Evolutionary conservation across 2,113 vertebrate genomes (phyloP), one percentile per base, ranked within the genome.

Genomic region (Edolisoma coerulescens): DNA sequence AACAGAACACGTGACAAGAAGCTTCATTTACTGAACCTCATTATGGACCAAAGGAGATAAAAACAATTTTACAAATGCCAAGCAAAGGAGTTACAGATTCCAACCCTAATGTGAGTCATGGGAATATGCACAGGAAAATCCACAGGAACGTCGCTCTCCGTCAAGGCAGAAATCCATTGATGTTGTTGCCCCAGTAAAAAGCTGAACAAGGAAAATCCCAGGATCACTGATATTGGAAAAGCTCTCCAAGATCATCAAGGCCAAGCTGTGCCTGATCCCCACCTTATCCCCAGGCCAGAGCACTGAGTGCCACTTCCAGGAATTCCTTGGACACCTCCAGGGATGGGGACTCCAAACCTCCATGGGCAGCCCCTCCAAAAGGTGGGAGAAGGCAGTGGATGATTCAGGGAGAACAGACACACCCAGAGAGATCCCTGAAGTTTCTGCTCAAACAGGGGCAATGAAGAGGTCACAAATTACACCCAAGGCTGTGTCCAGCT

Each of bases 221-320:
- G 45, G 10, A 59, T n/a, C 24, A 4, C 7, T 8, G n/a, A 60
- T 39, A 39, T 6, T 41, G 70, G 30, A 52, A 75, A 68, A 89
- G 11, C 21, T 4, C n/a, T 32, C n/a, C 20, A 17, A 17, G 13
- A 14, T 8, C 37, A 59, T 6, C 14, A 1, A 65, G 9, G 1
- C 18, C 42, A 9, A 23, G 2, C 33, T 59, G 59, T 39, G 68
- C 8, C 60, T 1, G 0, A 39, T 30, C 1, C 44, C 10, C 52
- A 52, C 27, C 19, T 11, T 10, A 5, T 27, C 32, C 75, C 67
- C 35, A 64, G 14, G 42, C 17, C 75, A 30, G 56, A 42, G 65
- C 57, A 0, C 47, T 9, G n/a, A 54, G 75, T 47, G 65, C 20
- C 64, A 63, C 24, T 0, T 47, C 52, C 68, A 89, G 15, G 23